Percentiles rank a stretch among this genome's conserved stretches.
Evolutionary conservation across 2,888 invertebrate genomes (phyloP).

Genomic region (Lymantria monacha): DNA sequence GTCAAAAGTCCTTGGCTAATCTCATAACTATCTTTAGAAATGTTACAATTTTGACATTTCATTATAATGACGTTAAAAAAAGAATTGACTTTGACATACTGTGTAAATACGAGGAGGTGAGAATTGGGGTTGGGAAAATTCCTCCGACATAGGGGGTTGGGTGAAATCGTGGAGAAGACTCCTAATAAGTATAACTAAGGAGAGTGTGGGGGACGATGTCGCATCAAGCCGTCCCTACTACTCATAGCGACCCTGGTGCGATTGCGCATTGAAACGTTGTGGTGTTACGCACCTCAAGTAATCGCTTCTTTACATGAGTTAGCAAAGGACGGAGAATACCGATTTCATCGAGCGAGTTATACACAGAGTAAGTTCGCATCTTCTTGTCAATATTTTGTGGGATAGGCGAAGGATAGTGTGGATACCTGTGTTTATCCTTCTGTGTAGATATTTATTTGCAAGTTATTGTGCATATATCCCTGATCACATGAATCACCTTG

Average conservation of each 20-base stretch:
- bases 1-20: no score
- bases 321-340: conserved; percentile 68
- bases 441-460: conserved; percentile 31
- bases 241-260: conserved; percentile 40
- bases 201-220: conserved; percentile 35
- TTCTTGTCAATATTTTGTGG: conserved; percentile 73
- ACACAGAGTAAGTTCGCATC: conserved; percentile 57
- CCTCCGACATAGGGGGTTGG: conserved; percentile 20
- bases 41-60: no score
- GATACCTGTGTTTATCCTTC: conserved; percentile 43
- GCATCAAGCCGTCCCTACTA: conserved; percentile 28
- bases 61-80: no score
- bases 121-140: conserved; percentile 1
- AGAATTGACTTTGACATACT: no score
- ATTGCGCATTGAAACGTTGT: conserved; percentile 58
- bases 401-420: conserved; percentile 62
- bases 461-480: conserved; percentile 26
- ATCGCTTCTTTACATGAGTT: conserved; percentile 46
- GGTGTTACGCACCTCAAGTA: conserved; percentile 43
- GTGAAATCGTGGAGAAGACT: conserved; percentile 26
- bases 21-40: no score
- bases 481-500: conserved; percentile 61
- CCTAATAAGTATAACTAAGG: conserved; percentile 20
- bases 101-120: not conserved
- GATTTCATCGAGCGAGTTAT: conserved; percentile 58